Conservation (phyloP, 2,888 invertebrate species). For the Tetheella fluctuosa region DNA sequence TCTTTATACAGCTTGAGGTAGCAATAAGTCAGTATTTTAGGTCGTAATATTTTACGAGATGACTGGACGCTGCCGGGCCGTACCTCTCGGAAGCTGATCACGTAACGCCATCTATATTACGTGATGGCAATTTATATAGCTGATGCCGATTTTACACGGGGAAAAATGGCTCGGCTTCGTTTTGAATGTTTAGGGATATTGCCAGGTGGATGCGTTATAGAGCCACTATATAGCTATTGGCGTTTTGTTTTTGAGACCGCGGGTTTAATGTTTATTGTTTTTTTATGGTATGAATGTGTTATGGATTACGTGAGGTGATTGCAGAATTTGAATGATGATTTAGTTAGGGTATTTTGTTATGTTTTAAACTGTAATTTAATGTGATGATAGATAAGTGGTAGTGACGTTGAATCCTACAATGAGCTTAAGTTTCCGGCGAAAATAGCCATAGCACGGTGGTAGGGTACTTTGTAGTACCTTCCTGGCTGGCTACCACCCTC, state of each 20-base stretch:
- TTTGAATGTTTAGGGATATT: slow-evolving; percentile 26
- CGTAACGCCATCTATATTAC: slow-evolving; percentile 39
- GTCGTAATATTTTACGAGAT: slow-evolving; percentile 36
- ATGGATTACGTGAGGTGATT: slow-evolving; percentile 21
- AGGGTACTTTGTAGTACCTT: too few species aligned
- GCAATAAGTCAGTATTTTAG: slow-evolving; percentile 3
- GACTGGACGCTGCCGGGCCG: slow-evolving; percentile 24
- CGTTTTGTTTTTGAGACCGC: slow-evolving; percentile 5
- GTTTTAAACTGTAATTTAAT: not conserved
- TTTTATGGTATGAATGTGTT: slow-evolving; percentile 20
- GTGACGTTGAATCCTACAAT: too few species aligned
- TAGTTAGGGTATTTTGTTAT: too few species aligned
- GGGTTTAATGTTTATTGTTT: not conserved
- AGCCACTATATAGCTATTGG: not conserved
- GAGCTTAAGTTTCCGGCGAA: too few species aligned
- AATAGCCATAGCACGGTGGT: too few species aligned
- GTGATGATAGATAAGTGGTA: too few species aligned
- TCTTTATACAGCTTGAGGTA: not conserved
- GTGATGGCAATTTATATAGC: slow-evolving; percentile 34
- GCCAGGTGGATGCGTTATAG: not conserved
- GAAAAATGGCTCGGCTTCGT: slow-evolving; percentile 27
- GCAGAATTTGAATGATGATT: not conserved
- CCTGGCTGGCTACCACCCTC: too few species aligned
- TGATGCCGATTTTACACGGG: slow-evolving; percentile 23
- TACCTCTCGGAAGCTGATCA: slow-evolving; percentile 20